These are phyloP conservation scores for Tenualosa ilisha DNA, from an alignment of 2,797 vertebrate species.

Conservation along the genomic window DNA sequence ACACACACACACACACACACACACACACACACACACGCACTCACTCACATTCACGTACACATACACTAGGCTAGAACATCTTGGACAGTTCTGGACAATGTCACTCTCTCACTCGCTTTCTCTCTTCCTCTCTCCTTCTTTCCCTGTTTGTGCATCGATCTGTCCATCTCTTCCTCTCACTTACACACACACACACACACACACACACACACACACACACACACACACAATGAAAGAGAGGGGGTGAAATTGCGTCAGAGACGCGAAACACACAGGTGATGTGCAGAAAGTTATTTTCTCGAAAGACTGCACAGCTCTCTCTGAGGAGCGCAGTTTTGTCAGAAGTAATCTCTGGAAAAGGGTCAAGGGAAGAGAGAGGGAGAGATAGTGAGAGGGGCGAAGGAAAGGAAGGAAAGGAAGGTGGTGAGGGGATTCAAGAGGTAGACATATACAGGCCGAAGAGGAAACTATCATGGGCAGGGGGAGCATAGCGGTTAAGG, in stretches of 20 bases:
- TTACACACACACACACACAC: neutral
- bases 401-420: neutral
- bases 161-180: neutral
- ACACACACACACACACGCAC: neutral
- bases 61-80: neutral
- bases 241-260: too few relatives aligned
- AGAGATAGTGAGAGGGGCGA: too few relatives aligned
- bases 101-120: neutral
- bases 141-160: neutral
- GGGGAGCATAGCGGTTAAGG: too few relatives aligned
- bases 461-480: too few relatives aligned
- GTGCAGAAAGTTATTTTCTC: too few relatives aligned
- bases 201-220: slow-evolving; percentile 8
- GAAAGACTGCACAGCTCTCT: too few relatives aligned
- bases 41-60: neutral
- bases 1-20: neutral
- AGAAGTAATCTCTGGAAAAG: neutral
- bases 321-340: too few relatives aligned
- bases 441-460: too few relatives aligned
- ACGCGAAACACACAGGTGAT: too few relatives aligned
- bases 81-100: neutral
- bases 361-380: neutral
- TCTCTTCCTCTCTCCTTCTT: neutral
- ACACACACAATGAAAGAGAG: neutral
- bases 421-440: neutral